Conservation (phyloP, 2,888 invertebrate species). For the Drosophila incognita region DNA sequence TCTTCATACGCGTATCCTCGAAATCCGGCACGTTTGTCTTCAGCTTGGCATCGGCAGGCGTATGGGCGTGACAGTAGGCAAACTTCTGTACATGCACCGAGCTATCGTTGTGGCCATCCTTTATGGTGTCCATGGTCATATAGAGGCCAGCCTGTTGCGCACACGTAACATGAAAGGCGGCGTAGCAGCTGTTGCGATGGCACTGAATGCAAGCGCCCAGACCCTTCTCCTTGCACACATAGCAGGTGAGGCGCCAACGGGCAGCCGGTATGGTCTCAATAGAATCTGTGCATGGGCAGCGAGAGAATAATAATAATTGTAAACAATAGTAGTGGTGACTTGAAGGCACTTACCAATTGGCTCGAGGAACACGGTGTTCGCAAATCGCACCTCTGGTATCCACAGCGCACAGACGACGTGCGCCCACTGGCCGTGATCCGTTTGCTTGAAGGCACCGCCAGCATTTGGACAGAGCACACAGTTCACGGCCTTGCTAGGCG, state of each 20-base stretch:
- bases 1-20: slow-evolving; percentile 91
- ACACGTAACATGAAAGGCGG: slow-evolving; percentile 99
- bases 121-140: slow-evolving; percentile 98
- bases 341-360: slow-evolving; percentile 90
- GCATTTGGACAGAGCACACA: slow-evolving; percentile 99
- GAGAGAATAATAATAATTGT: not conserved
- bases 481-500: slow-evolving; percentile 97
- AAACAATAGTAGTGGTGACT: not conserved
- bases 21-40: slow-evolving; percentile 85
- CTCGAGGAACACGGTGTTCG: slow-evolving; percentile 98
- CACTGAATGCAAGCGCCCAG: slow-evolving; percentile 99
- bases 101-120: slow-evolving; percentile 87
- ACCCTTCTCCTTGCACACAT: slow-evolving; percentile 96
- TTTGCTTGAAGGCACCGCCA: slow-evolving; percentile 99
- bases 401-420: slow-evolving; percentile 99
- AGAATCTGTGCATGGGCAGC: slow-evolving; percentile 88
- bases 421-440: slow-evolving; percentile 97
- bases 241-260: slow-evolving; percentile 98
- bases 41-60: slow-evolving; percentile 85
- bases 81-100: slow-evolving; percentile 96
- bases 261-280: slow-evolving; percentile 98
- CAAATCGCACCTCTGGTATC: slow-evolving; percentile 99
- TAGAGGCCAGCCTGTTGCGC: slow-evolving; percentile 97
- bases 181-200: slow-evolving; percentile 97
- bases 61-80: slow-evolving; percentile 97